Conservation (phyloP, 1,140 invertebrate genomes). For the Drosophila ercepeae region DNA sequence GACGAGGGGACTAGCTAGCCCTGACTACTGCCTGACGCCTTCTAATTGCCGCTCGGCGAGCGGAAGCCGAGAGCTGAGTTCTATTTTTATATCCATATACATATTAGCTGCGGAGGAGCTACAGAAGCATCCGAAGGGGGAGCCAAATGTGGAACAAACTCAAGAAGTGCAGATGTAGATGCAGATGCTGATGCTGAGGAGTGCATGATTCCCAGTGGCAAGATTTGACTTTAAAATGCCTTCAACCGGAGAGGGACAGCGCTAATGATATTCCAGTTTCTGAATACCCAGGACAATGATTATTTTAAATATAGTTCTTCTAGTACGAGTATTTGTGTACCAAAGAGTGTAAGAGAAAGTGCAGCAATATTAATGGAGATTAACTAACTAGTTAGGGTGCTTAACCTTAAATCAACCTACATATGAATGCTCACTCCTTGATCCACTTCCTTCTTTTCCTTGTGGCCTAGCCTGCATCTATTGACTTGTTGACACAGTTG, state of each 20-base stretch:
- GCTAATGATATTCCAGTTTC: slow-evolving; percentile 17
- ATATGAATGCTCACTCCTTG: slow-evolving; percentile 2
- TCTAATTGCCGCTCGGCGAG: slow-evolving; percentile 62
- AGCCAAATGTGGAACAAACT: slow-evolving; percentile 35
- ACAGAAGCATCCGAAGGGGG: slow-evolving; percentile 10
- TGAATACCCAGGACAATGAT: too few species aligned
- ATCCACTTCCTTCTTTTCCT: slow-evolving; percentile 24
- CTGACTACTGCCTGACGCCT: slow-evolving; percentile 49
- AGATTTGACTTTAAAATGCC: slow-evolving; percentile 28
- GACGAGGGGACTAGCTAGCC: not conserved
- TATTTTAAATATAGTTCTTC: too few species aligned
- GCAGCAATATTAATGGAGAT: too few species aligned
- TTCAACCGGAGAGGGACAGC: slow-evolving; percentile 7
- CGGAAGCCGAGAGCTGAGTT: slow-evolving; percentile 46
- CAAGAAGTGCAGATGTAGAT: slow-evolving; percentile 18
- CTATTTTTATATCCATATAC: slow-evolving; percentile 63
- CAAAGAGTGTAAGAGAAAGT: too few species aligned
- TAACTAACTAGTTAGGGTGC: too few species aligned
- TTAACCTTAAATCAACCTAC: slow-evolving; percentile 29
- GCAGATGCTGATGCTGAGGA: not conserved
- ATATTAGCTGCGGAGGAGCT: slow-evolving; percentile 23
- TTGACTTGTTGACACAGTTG: slow-evolving; percentile 51
- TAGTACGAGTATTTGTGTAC: too few species aligned
- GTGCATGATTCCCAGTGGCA: slow-evolving; percentile 8
- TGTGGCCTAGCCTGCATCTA: not conserved